These are phyloP conservation scores for Ophiodon elongatus DNA, from an alignment of 2,113 vertebrate species.

Conservation along the genomic window DNA sequence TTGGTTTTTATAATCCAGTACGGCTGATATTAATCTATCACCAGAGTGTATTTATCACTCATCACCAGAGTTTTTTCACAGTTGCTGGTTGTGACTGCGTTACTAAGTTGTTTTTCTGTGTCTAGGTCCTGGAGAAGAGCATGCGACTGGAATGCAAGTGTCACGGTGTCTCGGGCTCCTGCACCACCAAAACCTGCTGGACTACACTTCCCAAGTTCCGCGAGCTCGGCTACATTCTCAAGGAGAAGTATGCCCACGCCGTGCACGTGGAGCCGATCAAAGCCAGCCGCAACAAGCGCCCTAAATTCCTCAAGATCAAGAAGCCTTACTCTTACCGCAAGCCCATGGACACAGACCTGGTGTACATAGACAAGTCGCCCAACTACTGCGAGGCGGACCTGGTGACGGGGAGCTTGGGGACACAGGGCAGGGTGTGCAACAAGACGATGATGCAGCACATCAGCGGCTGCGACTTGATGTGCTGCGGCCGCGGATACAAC, in stretches of 20 bases:
- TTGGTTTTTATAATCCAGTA: not conserved
- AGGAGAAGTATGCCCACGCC: conserved; percentile 95
- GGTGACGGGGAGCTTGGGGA: conserved; percentile 92
- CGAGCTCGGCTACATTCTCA: conserved; percentile 96
- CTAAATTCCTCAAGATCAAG: conserved; percentile 98
- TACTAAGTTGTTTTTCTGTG: conserved; percentile 57
- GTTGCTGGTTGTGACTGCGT: conserved; percentile 3
- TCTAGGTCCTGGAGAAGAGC: conserved; percentile 95
- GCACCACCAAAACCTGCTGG: conserved; percentile 99
- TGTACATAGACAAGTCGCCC: conserved; percentile 97
- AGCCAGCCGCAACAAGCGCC: conserved; percentile 95
- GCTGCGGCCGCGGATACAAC: conserved; percentile 98
- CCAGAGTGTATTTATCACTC: not conserved
- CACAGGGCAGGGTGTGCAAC: conserved; percentile 95
- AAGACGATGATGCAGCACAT: conserved; percentile 94
- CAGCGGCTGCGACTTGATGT: conserved; percentile 96
- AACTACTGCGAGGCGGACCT: conserved; percentile 98
- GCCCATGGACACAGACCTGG: conserved; percentile 96
- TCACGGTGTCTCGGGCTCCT: conserved; percentile 96
- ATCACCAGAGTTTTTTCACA: conserved; percentile 15
- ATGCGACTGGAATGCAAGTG: conserved; percentile 98
- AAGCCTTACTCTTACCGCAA: conserved; percentile 96
- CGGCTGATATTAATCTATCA: conserved; percentile 3
- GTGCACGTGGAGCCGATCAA: conserved; percentile 95
- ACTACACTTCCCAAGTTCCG: conserved; percentile 97